Evolutionary conservation across 2,113 vertebrate species (phyloP), one percentile per base, ranked within the genome.

Genomic region (Tetrax tetrax): DNA sequence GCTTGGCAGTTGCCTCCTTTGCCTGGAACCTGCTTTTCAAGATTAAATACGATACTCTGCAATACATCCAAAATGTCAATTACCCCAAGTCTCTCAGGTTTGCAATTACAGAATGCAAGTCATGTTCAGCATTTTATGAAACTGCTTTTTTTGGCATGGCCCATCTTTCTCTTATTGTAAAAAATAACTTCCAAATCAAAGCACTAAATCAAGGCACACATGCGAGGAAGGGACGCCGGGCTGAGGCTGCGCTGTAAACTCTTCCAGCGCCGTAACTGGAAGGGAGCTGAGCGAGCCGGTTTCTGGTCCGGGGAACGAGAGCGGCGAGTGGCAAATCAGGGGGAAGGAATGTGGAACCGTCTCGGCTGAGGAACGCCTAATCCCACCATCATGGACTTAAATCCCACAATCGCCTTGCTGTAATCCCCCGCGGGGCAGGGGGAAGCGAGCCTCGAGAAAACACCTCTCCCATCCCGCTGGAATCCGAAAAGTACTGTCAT

Each of bases 101-200:
- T 96, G 96, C 97, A 97, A 97, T 97, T 97, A 97, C 97, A 97
- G 96, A 97, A 97, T 96, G 97, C 97, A 96, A 97, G 97, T 96
- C 96, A 96, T 97, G 97, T 97, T 97, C 97, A 96, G 97, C 92
- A 68, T 97, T 97, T 97, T 95, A 96, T 96, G 93, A 94, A 97
- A 96, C 97, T 98, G 97, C 96, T 98, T 97, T 97, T 95, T 97
- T 98, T 98, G 97, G 97, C 97, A 98, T 66, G 31, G 68, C 11
- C 79, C 93, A 90, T 94, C 94, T 83, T 94, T 94, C 94, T 79
- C 94, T 96, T 96, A 97, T 97, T 97, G 95, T 96, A 97, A 97
- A 97, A 97, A 97, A 97, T 97, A 98, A 98, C 97, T 97, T 97
- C 83, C 95, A 94, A 97, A 98, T 98, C 96, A 95, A 96, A 97